Percentiles rank a stretch among this genome's conserved stretches.
These are phyloP conservation scores for Amazona ochrocephala DNA, from an alignment of 2,797 vertebrate genomes.

Conservation along the genomic window DNA sequence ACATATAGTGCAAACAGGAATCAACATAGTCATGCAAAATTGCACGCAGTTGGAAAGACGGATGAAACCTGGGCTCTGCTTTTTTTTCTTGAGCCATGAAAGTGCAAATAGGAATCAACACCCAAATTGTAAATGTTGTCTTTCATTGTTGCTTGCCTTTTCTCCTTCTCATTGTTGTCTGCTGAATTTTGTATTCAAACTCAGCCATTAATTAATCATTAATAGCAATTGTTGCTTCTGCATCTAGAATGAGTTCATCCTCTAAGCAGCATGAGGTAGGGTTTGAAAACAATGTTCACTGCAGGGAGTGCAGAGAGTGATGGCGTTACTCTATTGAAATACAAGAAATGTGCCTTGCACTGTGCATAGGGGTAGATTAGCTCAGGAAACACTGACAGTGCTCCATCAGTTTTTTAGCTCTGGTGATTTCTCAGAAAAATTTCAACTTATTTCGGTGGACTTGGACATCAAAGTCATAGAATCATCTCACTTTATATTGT, in stretches of 20 bases:
- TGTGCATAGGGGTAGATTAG: not conserved
- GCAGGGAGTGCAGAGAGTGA: not conserved
- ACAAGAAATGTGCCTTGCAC: rapidly evolving
- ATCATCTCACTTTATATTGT: not conserved
- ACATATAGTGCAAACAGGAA: not conserved
- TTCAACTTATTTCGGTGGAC: not conserved
- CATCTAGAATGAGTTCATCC: not conserved
- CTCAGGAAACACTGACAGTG: not conserved
- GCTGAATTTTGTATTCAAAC: not conserved
- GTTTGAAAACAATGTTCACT: not conserved
- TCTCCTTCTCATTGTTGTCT: not conserved
- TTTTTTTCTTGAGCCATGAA: not conserved
- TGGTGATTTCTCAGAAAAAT: not conserved
- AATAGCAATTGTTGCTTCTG: not conserved
- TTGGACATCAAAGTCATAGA: not conserved
- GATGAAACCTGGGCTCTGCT: not conserved
- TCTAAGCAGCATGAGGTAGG: not conserved
- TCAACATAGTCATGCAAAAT: not conserved
- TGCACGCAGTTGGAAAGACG: not conserved
- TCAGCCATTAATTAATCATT: not conserved
- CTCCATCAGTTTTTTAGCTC: not conserved
- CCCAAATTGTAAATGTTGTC: rapidly evolving
- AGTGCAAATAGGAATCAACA: not conserved
- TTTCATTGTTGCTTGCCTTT: not conserved
- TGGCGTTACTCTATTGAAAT: not conserved